Base-by-base conservation (phyloP, 2,797 vertebrate species). In the Gymnoscopelus microlampas region DNA sequence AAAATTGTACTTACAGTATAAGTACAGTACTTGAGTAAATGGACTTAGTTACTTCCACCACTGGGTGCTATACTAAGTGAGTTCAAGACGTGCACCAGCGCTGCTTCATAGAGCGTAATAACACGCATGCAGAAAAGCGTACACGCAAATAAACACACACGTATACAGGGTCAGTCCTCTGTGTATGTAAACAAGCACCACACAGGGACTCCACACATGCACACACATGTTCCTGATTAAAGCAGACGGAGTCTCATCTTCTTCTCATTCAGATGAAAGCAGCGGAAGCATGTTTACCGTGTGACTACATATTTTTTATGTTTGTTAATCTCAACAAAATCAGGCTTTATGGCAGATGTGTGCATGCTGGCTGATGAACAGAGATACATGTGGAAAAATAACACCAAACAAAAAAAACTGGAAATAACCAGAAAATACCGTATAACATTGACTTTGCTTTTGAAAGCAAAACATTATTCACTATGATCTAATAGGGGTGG, bases 171-270 rank as follows among this genome's bases (percentile, higher is more conserved):
- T 54, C 63, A 54, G 29, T 39, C 51, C 11, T 49, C 12, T 32
- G 39, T 29, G 13, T 6, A 51, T n/a, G n/a, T n/a, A 51, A 13
- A 51, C 49, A 51, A 13, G n/a, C 49, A 51, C 49, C 39, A 51
- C 13, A n/a, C 49, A 51, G 3, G 14, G 11, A 32, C 4, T 14
- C 13, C 23, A 32, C 63, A 64, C n/a, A 53, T 23, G 23, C 23
- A 70, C 1, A 3, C 72, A 76, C 83, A 85, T 66, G 86, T 82
- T 79, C 2, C 51, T 39, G 29, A 73, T 87, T 81, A 59, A 56
- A 62, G 59, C 65, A 73, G 2, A 15, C 57, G 6, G 15, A 55
- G 53, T 66, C 59, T 72, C 73, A 64, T 77, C 65, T 65, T 75
- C 70, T 68, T 63, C 67, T 73, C 49, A 67, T 57, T 56, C 35